Percentiles rank a stretch among this genome's conserved stretches.
Evolutionary conservation across 2,888 invertebrate species (phyloP).

Genomic region (Epiblema foenella): DNA sequence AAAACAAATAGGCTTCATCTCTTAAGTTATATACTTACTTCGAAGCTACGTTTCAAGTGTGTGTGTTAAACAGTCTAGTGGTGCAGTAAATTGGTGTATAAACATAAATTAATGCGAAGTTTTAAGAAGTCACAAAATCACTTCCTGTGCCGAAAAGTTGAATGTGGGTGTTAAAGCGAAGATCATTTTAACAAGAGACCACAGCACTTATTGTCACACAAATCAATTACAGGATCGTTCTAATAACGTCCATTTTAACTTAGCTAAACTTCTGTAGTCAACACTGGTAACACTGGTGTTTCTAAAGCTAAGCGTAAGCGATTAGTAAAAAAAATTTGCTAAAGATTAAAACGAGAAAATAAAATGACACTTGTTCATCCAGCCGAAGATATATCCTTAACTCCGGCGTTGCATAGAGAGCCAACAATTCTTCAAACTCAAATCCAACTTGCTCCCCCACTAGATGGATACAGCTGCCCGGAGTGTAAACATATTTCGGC

Average conservation of each 20-base stretch:
- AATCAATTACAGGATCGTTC: not conserved
- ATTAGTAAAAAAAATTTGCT: not conserved
- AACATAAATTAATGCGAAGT: not conserved
- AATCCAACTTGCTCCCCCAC: conserved; percentile 55
- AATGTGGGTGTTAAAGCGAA: not conserved
- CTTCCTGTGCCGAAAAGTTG: not conserved
- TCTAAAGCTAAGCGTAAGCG: too few species aligned
- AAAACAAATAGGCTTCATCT: not conserved
- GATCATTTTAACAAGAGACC: not conserved
- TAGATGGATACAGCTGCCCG: conserved; percentile 55
- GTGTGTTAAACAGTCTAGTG: not conserved
- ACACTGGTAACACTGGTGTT: too few species aligned
- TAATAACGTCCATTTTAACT: not conserved
- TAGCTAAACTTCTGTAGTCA: not conserved
- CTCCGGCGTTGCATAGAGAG: not conserved
- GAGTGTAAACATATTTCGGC: conserved; percentile 53
- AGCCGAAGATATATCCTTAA: conserved; percentile 1
- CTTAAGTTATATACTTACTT: not conserved
- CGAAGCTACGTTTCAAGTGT: not conserved
- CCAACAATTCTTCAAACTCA: conserved; percentile 54
- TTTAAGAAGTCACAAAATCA: not conserved
- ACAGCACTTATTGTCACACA: not conserved
- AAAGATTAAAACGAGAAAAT: not conserved
- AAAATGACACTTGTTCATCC: conserved; percentile 9
- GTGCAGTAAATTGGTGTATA: not conserved